phyloP scores from a whole-genome alignment of 2,113 vertebrate species.

The Miniopterus natalensis region DNA sequence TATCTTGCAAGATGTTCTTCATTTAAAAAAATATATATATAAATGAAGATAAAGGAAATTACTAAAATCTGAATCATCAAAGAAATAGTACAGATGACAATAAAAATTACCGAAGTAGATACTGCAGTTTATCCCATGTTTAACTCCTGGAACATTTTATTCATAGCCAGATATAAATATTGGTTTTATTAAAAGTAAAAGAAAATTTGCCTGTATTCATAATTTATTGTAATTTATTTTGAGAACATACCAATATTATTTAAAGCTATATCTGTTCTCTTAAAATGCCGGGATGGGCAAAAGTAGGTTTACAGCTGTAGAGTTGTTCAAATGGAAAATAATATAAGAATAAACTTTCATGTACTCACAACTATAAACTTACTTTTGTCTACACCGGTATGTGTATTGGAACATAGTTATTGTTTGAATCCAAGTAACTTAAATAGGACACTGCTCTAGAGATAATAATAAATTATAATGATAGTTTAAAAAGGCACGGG shows the following conservation, averaged over 20 bases:
- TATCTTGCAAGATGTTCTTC: background rate
- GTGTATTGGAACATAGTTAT: background rate
- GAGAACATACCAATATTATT: background rate
- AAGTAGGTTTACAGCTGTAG: background rate
- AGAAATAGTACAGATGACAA: background rate
- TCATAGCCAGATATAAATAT: background rate
- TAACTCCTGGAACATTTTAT: background rate
- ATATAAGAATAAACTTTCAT: background rate
- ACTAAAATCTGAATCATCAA: conserved; percentile 26
- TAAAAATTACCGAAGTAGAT: background rate
- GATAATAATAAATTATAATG: background rate
- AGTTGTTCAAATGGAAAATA: background rate
- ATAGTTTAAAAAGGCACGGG: background rate
- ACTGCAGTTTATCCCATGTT: background rate
- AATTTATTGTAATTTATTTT: background rate
- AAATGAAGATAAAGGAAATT: background rate
- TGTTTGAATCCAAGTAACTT: background rate
- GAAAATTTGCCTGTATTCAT: background rate
- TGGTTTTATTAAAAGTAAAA: conserved; percentile 27
- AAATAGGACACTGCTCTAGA: background rate
- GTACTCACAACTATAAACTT: background rate
- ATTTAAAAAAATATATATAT: background rate
- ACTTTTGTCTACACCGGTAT: background rate
- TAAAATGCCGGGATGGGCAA: background rate
- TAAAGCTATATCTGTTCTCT: background rate